These are phyloP conservation scores for Rhynchophorus ferrugineus DNA, from an alignment of 1,140 invertebrate genomes.

Conservation along the genomic window DNA sequence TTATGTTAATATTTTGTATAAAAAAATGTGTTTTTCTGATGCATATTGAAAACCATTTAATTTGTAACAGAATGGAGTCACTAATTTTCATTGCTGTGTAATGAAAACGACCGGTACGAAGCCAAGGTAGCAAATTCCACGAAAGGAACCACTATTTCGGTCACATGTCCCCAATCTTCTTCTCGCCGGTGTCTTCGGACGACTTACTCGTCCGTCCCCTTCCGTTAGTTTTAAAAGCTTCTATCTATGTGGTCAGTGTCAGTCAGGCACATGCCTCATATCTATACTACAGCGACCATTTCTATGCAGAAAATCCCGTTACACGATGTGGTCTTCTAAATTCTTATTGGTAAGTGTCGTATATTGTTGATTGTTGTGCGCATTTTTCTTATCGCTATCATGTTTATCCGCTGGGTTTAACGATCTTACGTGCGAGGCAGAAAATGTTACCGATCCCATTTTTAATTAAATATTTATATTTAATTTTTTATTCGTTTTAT, in stretches of 20 bases:
- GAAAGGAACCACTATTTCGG: background rate
- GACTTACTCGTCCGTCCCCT: conserved; percentile 7
- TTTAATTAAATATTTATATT: too few species aligned
- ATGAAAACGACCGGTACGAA: too few species aligned
- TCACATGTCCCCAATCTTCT: conserved; percentile 5
- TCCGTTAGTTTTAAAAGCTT: conserved; percentile 16
- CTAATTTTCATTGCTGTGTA: too few species aligned
- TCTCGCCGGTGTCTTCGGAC: conserved; percentile 7
- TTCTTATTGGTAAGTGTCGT: conserved; percentile 15
- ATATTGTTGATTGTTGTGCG: conserved; percentile 1
- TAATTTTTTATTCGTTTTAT: too few species aligned
- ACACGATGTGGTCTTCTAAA: conserved; percentile 10
- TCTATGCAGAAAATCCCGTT: conserved; percentile 14
- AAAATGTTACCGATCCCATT: too few species aligned
- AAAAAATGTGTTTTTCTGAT: too few species aligned
- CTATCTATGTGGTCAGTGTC: conserved; percentile 11
- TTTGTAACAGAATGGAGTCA: too few species aligned
- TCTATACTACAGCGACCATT: conserved; percentile 13
- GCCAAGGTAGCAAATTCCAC: too few species aligned
- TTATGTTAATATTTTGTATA: too few species aligned
- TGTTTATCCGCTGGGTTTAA: background rate
- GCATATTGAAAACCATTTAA: too few species aligned
- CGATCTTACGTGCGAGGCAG: too few species aligned
- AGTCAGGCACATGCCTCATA: conserved; percentile 12
- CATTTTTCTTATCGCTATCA: background rate